Percentiles rank a stretch among this genome's conserved stretches.
phyloP scores from a whole-genome alignment of 2,113 vertebrate genomes.

The Peromyscus maniculatus region DNA sequence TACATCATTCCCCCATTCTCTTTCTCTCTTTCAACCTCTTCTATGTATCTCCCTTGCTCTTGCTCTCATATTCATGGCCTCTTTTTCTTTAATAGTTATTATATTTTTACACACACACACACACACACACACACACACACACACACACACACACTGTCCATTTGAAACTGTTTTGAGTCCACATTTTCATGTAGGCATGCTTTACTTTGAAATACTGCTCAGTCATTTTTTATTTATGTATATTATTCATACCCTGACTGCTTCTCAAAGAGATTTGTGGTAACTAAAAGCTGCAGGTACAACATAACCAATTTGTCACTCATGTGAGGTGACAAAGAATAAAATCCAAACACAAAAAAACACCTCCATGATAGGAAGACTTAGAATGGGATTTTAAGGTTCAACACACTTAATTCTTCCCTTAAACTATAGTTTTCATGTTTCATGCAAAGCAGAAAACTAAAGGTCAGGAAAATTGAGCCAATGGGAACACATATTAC shows the following conservation, averaged over 20 bases:
- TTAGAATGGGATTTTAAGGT: neutral
- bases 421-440: neutral
- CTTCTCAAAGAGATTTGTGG: constrained; percentile 50
- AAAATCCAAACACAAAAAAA: constrained; percentile 28
- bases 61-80: neutral
- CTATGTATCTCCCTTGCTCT: neutral
- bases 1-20: neutral
- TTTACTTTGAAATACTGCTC: constrained; percentile 65
- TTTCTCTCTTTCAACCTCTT: neutral
- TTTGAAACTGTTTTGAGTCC: constrained; percentile 49
- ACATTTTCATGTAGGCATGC: constrained; percentile 31
- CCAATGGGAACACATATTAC: neutral
- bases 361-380: neutral
- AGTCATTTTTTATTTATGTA: constrained; percentile 64
- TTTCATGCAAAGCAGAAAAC: constrained; percentile 17
- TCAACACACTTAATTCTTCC: neutral
- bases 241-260: constrained; percentile 53
- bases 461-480: neutral
- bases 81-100: neutral
- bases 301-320: constrained; percentile 38
- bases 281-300: constrained; percentile 48
- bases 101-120: neutral
- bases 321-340: neutral
- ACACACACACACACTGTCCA: neutral
- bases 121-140: neutral